Base-by-base conservation (phyloP, 2,797 vertebrate genomes). In the Pangasius djambal region DNA sequence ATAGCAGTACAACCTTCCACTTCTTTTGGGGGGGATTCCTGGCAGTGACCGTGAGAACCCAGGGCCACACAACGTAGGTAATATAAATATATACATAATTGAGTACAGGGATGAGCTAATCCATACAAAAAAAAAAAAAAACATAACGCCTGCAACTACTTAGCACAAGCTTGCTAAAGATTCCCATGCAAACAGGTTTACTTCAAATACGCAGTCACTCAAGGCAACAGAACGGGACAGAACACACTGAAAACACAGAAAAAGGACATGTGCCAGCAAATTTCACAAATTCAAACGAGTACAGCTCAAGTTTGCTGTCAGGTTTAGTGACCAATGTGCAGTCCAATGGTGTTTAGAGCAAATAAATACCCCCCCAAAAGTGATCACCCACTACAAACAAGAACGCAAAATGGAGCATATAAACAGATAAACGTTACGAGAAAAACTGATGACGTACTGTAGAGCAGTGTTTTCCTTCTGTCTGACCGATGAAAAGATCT, bases 361-460 rank as follows among this genome's bases (percentile, higher is more conserved):
- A 87, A 91, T 92, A 93, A 92, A 92, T 91, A 92, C 40, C 70
- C 67, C 67, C 86, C 72, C 65, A n/a, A 69, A 78, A 61, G 74
- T 50, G 52, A 79, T 81, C 44, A 65, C n/a, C 37, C 59, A 83
- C 59, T 75, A 34, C n/a, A 85, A 89, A 89, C 31, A 85, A 87
- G 34, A 84, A 37, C 16, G 40, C 82, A 85, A 81, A 86, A 61
- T 57, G 61, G 25, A 87, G 55, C 52, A 74, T 31, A 89, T n/a
- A 67, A 72, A 57, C 83, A 87, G 86, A 89, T 63, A 67, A 59
- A 55, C 22, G 48, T 65, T 28, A 25, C 44, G 83, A 92, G 44
- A 4, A 65, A 69, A 25, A 31, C 8, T 12, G 3, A 79, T 10
- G 0, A 69, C 22, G 31, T 22, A 40, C 2, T 3, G 61, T 59